phyloP scores from a whole-genome alignment of 2,888 invertebrate genomes.

The Philereme vetulata region DNA sequence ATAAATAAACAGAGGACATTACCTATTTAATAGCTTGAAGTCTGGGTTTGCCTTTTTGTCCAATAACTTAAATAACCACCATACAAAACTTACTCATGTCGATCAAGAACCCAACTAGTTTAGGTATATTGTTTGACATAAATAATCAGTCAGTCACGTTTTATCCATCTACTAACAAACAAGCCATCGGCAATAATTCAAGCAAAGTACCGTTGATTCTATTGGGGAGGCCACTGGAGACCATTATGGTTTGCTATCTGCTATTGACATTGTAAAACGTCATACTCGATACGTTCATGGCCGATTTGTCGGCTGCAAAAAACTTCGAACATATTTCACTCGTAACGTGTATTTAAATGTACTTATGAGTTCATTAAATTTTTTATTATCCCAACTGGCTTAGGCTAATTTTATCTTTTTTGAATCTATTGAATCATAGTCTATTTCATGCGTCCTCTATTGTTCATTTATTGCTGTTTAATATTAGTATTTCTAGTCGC shows the following conservation, averaged over 20 bases:
- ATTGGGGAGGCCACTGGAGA: slow-evolving; percentile 54
- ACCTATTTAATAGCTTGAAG: neutral
- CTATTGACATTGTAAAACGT: slow-evolving; percentile 57
- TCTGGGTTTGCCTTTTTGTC: neutral
- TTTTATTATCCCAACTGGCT: slow-evolving; percentile 40
- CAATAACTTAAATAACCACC: too few relatives aligned
- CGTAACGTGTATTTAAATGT: slow-evolving; percentile 12
- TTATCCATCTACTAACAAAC: slow-evolving; percentile 36
- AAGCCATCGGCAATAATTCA: slow-evolving; percentile 52
- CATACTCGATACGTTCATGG: slow-evolving; percentile 44
- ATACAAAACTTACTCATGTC: neutral
- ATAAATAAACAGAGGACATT: neutral
- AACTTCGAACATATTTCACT: slow-evolving; percentile 20
- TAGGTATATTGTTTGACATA: slow-evolving; percentile 22
- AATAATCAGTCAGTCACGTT: slow-evolving; percentile 33
- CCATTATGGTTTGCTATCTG: slow-evolving; percentile 53
- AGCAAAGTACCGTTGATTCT: slow-evolving; percentile 60
- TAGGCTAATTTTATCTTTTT: slow-evolving; percentile 43
- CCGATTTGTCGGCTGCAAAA: slow-evolving; percentile 43
- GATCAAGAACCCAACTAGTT: slow-evolving; percentile 2
- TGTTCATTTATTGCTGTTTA: slow-evolving; percentile 26
- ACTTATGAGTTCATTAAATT: slow-evolving; percentile 45
- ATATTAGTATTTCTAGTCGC: slow-evolving; percentile 25
- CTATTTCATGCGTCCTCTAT: slow-evolving; percentile 27
- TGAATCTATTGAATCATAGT: slow-evolving; percentile 35